Base-by-base conservation (phyloP, 1,140 invertebrate genomes). In the Drosophila erecta region DNA sequence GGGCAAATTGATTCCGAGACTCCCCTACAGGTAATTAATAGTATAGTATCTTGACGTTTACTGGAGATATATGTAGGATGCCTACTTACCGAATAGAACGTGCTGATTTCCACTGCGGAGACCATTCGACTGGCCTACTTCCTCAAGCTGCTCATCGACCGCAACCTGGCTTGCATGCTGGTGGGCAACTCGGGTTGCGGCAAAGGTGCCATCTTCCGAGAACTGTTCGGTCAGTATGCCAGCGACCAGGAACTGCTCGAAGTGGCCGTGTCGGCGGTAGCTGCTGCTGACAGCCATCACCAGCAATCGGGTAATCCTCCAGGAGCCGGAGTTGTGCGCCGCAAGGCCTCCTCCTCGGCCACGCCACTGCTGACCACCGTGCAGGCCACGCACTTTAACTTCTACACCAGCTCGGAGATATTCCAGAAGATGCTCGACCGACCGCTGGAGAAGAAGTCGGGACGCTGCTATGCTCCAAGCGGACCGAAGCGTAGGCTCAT, bases 401-500 rank as follows among this genome's bases (percentile, higher is more conserved):
- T 97, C 92, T 99, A 99, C 92, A 99, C 98, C 0, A 98, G 97
- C 1, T 98, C 97, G 59, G 96, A 96, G 95, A 90, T 98, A 96
- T 94, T 99, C 37, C 98, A 99, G 93, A 95, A 95, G 91, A 95
- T 98, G 40, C 93, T 99, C 33, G 98, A 99, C 91, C 97, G 97
- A 73, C 97, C 97, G 20, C 92, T 99, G 56, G 98, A 99, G 90
- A 99, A 98, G 93, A 99, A 99, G 93, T 97, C 98, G 1, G 98
- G 98, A 0, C 94, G 96, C 46, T 98, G 97, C 92, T 99, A 95
- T 92, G 98, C 97, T 1, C 98, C 98, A 38, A 97, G 97, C 1
- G 98, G 98, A 8, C 80, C 90, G 30, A 97, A 95, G 74, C 97
- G 98, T 81, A 95, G 95, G 14, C 95, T 99, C 89, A 95, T 99